phyloP scores from a whole-genome alignment of 2,888 invertebrate species.

The Tuberolachnus salignus region DNA sequence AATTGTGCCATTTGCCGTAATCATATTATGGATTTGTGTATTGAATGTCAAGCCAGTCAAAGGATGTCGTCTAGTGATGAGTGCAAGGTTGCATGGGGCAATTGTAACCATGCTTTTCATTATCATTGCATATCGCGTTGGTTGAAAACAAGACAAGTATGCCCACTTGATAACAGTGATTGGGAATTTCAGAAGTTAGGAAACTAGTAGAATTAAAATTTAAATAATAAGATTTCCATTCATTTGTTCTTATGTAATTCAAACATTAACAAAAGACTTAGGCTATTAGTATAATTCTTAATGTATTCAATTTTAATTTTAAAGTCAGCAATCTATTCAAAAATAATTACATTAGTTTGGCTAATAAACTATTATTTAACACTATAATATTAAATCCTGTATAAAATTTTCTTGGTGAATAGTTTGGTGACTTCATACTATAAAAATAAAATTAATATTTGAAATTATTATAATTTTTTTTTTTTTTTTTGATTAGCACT shows the following conservation, averaged over 20 bases:
- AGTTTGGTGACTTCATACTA: not conserved
- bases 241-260: constrained; percentile 18
- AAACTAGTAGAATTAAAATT: constrained; percentile 50
- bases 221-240: not conserved
- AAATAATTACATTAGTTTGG: no score
- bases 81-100: constrained; percentile 99
- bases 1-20: constrained; percentile 99
- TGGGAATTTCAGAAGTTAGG: constrained; percentile 99
- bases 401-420: not conserved
- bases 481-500: not conserved
- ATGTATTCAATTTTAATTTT: no score
- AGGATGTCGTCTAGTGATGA: constrained; percentile 98
- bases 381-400: not conserved
- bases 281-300: no score
- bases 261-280: not conserved
- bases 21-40: constrained; percentile 99
- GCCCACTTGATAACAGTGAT: constrained; percentile 98
- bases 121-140: constrained; percentile 99
- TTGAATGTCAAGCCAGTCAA: constrained; percentile 98
- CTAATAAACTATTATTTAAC: no score
- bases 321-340: no score
- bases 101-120: constrained; percentile 99
- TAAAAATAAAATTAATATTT: not conserved
- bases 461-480: not conserved
- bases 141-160: constrained; percentile 99